phyloP scores from a whole-genome alignment of 2,797 vertebrate genomes.

The Hippopotamyrus pictus region DNA sequence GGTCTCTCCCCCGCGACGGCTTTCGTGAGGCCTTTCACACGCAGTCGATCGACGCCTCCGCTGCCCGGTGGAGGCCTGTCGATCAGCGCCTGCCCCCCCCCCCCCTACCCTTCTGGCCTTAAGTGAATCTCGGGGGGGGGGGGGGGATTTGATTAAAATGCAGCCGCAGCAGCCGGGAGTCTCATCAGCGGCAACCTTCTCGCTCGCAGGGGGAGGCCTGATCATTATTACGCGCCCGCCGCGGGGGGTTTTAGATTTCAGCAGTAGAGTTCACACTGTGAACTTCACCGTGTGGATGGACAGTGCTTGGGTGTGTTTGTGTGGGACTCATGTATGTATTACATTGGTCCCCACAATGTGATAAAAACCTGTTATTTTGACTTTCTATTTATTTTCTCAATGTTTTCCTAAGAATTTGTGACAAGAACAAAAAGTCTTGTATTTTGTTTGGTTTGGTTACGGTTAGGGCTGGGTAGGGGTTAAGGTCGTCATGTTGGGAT shows the following conservation, averaged over 20 bases:
- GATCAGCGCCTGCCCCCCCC: not conserved
- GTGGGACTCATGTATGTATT: not conserved
- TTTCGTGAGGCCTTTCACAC: not conserved
- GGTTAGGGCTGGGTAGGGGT: no score
- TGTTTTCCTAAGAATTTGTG: no score
- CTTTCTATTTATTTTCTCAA: not conserved
- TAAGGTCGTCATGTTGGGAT: no score
- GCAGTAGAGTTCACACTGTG: not conserved
- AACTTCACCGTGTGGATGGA: not conserved
- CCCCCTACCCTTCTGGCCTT: not conserved
- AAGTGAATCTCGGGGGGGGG: not conserved
- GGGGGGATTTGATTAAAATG: not conserved
- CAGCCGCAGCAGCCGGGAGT: not conserved
- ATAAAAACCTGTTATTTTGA: not conserved
- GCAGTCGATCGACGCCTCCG: not conserved
- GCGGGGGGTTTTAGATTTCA: not conserved
- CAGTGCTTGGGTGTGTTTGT: not conserved
- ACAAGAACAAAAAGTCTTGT: no score
- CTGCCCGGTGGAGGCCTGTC: not conserved
- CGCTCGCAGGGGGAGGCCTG: not conserved
- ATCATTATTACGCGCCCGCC: not conserved
- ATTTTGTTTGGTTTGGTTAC: no score
- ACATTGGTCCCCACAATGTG: not conserved
- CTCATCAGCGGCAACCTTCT: not conserved
- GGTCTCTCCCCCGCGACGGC: not conserved